Percentiles rank a stretch among this genome's conserved stretches.
Conservation (phyloP, 2,797 vertebrate species). For the Dallia pectoralis region DNA sequence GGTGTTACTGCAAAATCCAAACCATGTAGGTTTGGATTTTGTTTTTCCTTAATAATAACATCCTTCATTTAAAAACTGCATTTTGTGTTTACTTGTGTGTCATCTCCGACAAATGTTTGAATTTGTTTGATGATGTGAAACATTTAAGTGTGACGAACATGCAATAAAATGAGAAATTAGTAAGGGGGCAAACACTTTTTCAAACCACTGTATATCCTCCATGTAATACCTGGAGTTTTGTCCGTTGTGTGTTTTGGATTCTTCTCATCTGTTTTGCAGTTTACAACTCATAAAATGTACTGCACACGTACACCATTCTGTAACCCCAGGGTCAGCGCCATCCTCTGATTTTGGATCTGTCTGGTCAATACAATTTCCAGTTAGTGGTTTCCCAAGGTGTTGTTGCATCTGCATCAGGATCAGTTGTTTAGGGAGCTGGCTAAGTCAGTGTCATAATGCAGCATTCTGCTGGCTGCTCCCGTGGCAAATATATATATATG, state of each 20-base stretch:
- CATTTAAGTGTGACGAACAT: too few species aligned
- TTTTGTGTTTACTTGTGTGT: too few species aligned
- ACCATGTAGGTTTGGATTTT: too few species aligned
- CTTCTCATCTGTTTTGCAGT: too few species aligned
- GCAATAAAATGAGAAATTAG: too few species aligned
- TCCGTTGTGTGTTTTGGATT: too few species aligned
- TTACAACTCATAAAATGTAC: neutral
- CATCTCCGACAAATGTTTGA: too few species aligned
- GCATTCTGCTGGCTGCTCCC: slow-evolving; percentile 6
- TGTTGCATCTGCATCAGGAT: slow-evolving; percentile 18
- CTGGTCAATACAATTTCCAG: neutral
- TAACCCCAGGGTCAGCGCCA: neutral
- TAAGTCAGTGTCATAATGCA: slow-evolving; percentile 39
- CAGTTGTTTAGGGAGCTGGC: slow-evolving; percentile 8
- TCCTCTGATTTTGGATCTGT: neutral
- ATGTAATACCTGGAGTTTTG: neutral
- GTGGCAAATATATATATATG: neutral
- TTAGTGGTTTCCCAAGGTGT: neutral
- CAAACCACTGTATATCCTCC: neutral
- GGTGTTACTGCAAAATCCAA: too few species aligned
- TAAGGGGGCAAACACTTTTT: too few species aligned
- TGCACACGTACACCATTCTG: neutral
- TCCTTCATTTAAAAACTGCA: too few species aligned
- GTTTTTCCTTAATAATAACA: too few species aligned
- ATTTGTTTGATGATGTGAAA: too few species aligned